Evolutionary conservation across 30 jellyfish, hydroid and myxozoan species (phyloP), one percentile per base, ranked within the genome.

Genomic region (Aurelia aurita): DNA sequence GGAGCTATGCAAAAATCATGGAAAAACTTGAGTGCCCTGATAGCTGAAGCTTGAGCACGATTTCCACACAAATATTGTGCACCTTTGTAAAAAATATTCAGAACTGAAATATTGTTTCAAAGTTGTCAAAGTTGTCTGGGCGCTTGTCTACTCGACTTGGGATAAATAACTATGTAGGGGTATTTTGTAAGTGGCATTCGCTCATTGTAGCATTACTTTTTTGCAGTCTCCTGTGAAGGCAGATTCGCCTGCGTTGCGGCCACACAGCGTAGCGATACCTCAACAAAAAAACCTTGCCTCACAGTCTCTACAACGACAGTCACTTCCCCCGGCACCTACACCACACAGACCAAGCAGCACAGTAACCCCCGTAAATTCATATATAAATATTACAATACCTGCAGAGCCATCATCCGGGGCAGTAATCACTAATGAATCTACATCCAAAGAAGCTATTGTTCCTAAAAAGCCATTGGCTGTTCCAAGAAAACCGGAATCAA

Each of bases 161-260:
- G 6, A 6, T 0, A 35, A 1, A n/a, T n/a, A n/a, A n/a, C n/a
- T n/a, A n/a, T n/a, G n/a, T n/a, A n/a, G n/a, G n/a, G n/a, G n/a
- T 35, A 35, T 4, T 39, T 4, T 4, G 16, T 39, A 5, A 8
- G 18, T 39, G 51, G 0, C 51, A 39, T 39, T 39, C 51, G 16
- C 16, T 39, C 51, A 39, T 39, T 39, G 7, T 15, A 6, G 51
- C 51, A 39, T 39, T 15, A 39, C 51, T 39, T 39, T 39, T 58
- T 82, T 69, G 28, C 66, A 82, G 91, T 82, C 91, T 10, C 77
- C 91, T 22, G 91, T 69, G 18, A 68, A 68, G 53, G 91, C 91
- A 32, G 90, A 80, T 7, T 13, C 84, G 18, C 91, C 85, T 11
- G 85, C 77, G n/a, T 31, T 80, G 63, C 60, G 81, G 58, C 78